Evolutionary conservation across 2,797 vertebrate species (phyloP), one percentile per base, ranked within the genome.

Genomic region (Diplodus puntazzo): DNA sequence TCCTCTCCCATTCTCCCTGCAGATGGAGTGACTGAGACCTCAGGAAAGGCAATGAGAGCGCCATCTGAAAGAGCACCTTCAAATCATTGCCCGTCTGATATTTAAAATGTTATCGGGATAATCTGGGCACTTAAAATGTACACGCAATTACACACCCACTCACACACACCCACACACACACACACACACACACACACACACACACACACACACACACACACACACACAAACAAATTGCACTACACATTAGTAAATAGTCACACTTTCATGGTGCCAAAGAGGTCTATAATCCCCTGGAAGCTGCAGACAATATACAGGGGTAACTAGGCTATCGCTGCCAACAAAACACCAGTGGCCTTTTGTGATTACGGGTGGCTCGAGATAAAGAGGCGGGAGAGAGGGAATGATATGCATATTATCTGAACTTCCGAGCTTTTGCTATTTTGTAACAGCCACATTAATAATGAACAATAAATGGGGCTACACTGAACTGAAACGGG

Each of bases 61-160:
- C 46, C 46, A 45, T 80, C 69, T 74, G 23, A 90, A 89, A 90
- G 80, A 81, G 58, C 85, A 84, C 66, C 58, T 86, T 88, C 83
- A 82, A 63, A 55, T 74, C 80, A 21, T 54, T 64, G 65, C 45
- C 72, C 66, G 71, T 77, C 69, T 87, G 87, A 90, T 89, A 86
- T 90, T 90, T 81, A 77, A 79, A 85, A 74, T 67, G 64, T 77
- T 57, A 90, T 87, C 79, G 7, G 12, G 11, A 74, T 71, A 62
- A 91, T 87, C 70, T 75, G 25, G 71, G 49, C 59, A 63, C 74
- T 83, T 83, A 73, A 83, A 88, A 72, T 72, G 61, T 46, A 65
- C 43, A 52, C 1, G 10, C 53, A 39, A 54, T 76, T n/a, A 23
- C 55, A 61, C 57, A 60, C 65, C 30, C 30, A 58, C 25, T 42